Percentiles rank a stretch among this genome's conserved stretches.
phyloP scores from a whole-genome alignment of 2,113 vertebrate species.

The Climacteris rufus region DNA sequence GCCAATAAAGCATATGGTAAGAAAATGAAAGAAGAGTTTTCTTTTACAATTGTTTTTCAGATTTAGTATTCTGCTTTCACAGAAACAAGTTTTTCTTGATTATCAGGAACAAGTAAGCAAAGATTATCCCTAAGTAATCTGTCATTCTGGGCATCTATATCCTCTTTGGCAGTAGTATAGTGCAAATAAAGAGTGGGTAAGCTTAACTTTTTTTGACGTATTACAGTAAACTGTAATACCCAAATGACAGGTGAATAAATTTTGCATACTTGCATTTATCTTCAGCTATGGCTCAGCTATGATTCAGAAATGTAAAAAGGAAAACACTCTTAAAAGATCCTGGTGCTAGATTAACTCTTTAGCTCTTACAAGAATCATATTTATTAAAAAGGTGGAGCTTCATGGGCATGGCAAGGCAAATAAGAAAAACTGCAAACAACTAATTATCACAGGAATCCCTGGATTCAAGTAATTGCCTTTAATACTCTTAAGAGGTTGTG shows the following conservation, averaged over 20 bases:
- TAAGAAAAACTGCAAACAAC: neutral
- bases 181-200: slow-evolving; percentile 10
- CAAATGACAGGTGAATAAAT: neutral
- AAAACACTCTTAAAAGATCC: neutral
- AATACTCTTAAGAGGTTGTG: neutral
- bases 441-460: neutral
- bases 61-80: neutral
- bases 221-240: neutral
- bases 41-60: neutral
- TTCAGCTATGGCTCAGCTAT: neutral
- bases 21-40: neutral
- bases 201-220: neutral
- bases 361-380: neutral
- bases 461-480: neutral
- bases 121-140: neutral
- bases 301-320: neutral
- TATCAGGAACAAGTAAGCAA: neutral
- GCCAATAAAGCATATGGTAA: neutral
- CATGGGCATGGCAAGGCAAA: neutral
- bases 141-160: neutral
- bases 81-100: slow-evolving; percentile 52
- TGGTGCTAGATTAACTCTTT: neutral
- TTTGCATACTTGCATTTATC: neutral
- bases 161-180: slow-evolving; percentile 11
- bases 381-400: neutral